A percentile compares a stretch with the other conserved stretches of the same genome.
phyloP scores from a whole-genome alignment of 2,797 vertebrate genomes.

The Oophaga sylvatica region DNA sequence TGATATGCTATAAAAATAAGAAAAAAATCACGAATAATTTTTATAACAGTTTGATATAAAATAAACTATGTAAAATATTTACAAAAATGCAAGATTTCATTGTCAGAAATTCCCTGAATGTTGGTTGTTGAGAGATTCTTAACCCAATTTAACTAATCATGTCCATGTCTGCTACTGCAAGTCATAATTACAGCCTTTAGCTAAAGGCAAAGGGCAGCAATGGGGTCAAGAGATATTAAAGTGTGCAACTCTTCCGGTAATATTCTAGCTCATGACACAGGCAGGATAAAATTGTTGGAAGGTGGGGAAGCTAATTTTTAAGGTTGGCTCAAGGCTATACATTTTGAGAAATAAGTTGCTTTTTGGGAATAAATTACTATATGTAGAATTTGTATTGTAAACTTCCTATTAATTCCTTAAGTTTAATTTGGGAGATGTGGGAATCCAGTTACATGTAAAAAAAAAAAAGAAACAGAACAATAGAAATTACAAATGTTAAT shows the following conservation, averaged over 20 bases:
- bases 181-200: conserved; percentile 51
- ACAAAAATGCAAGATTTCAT: background rate
- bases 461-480: background rate
- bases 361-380: background rate
- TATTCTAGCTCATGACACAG: conserved; percentile 37
- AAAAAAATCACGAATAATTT: background rate
- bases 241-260: conserved; percentile 49
- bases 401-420: background rate
- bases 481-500: background rate
- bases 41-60: background rate
- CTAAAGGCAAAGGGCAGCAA: conserved; percentile 56
- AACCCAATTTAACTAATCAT: conserved; percentile 41
- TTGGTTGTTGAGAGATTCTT: conserved; percentile 10
- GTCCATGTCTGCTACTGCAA: conserved; percentile 23
- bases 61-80: conserved; percentile 4
- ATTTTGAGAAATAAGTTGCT: background rate
- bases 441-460: background rate
- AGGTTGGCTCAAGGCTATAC: conserved; percentile 32
- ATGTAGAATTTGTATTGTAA: background rate
- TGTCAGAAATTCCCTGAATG: background rate
- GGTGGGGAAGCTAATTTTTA: conserved; percentile 30
- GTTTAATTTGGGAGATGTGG: background rate
- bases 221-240: conserved; percentile 56
- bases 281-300: conserved; percentile 18
- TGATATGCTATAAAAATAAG: background rate